phyloP scores from a whole-genome alignment of 2,797 vertebrate species.

The Gambusia yucatana region DNA sequence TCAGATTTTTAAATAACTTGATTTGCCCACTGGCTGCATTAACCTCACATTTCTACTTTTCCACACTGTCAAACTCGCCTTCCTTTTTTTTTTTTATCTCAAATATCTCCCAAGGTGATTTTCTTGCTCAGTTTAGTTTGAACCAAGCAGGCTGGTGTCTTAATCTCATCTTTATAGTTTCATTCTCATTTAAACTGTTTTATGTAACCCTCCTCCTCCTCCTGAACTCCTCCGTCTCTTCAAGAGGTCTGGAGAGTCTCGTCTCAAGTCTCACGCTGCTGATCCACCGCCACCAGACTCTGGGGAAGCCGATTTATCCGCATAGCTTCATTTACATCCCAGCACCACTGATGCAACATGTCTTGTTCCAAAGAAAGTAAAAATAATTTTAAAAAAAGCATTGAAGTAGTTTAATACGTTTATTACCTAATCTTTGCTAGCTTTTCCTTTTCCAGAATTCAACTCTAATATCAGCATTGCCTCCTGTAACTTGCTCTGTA shows the following conservation, averaged over 20 bases:
- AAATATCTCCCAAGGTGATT: not conserved
- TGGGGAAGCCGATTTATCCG: not conserved
- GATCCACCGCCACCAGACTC: slow-evolving; percentile 3
- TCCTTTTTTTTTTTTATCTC: too few species aligned
- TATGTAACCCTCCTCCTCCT: slow-evolving; percentile 3
- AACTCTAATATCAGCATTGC: not conserved
- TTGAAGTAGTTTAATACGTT: not conserved
- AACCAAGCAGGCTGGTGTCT: not conserved
- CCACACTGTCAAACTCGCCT: not conserved
- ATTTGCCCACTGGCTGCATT: not conserved
- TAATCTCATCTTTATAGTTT: not conserved
- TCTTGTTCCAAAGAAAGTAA: not conserved
- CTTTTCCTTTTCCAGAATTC: not conserved
- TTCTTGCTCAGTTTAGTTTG: not conserved
- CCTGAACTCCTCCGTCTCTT: not conserved
- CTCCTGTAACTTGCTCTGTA: not conserved
- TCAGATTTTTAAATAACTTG: not conserved
- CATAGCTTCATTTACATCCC: not conserved
- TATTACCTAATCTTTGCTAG: not conserved
- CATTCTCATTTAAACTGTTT: not conserved
- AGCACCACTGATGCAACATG: not conserved
- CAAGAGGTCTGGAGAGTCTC: not conserved
- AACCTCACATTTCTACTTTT: not conserved
- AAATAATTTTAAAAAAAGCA: not conserved
- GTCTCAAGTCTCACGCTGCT: not conserved